Evolutionary conservation across 2,888 invertebrate genomes (phyloP).

Genomic region (Parasteatoda lunata): DNA sequence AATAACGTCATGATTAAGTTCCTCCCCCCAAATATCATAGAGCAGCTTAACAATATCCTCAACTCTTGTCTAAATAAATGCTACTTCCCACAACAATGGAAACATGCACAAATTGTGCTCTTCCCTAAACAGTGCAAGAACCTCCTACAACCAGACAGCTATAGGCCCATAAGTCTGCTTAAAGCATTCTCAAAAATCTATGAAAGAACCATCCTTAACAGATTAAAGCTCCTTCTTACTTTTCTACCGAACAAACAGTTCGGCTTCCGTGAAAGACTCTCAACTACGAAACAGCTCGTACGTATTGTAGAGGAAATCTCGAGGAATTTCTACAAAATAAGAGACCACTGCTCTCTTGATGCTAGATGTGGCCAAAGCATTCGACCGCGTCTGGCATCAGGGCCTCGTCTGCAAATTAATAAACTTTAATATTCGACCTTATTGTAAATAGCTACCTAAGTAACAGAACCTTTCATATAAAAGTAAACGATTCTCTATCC

Average conservation of each 20-base stretch:
- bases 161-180: neutral
- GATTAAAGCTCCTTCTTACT: neutral
- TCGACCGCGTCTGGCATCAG: neutral
- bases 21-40: no score
- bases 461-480: neutral
- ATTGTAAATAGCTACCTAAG: neutral
- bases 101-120: no score
- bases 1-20: neutral
- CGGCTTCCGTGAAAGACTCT: neutral
- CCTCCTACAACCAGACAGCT: neutral
- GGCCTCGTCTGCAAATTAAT: neutral
- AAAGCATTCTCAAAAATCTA: neutral
- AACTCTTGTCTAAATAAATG: neutral
- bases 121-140: neutral
- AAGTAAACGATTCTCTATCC: neutral
- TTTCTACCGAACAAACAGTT: neutral
- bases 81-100: neutral
- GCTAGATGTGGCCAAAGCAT: neutral
- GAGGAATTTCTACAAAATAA: neutral
- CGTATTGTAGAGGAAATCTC: neutral
- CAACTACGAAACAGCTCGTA: neutral
- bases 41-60: neutral
- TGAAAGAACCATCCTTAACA: neutral
- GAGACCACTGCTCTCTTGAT: neutral
- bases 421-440: neutral